Conservation (phyloP, 2,113 vertebrate genomes). For the Thomomys bottae region DNA sequence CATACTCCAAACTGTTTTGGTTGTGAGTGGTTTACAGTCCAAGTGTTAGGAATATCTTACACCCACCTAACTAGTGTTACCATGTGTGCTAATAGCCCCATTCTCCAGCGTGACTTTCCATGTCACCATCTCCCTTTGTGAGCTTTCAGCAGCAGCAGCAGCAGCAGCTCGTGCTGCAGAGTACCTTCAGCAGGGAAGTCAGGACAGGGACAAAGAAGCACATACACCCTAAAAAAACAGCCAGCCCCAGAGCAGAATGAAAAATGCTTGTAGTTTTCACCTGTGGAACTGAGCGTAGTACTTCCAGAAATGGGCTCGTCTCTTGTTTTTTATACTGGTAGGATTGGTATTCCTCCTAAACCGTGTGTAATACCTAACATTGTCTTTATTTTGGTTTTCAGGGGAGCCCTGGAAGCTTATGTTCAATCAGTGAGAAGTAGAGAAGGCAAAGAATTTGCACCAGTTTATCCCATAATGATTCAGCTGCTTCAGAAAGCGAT, state of each 20-base stretch:
- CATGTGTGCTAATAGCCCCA: neutral
- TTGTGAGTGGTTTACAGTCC: neutral
- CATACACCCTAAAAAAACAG: neutral
- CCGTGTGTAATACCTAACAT: neutral
- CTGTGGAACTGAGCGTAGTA: neutral
- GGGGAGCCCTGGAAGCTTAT: constrained; percentile 96
- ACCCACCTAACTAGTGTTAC: neutral
- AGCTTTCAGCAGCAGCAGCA: neutral
- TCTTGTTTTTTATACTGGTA: neutral
- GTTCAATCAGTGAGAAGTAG: constrained; percentile 94
- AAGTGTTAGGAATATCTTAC: neutral
- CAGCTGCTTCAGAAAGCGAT: constrained; percentile 94
- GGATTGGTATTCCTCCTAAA: too few relatives aligned
- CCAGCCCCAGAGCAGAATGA: neutral
- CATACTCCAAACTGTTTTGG: neutral
- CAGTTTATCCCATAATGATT: constrained; percentile 97
- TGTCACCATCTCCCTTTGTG: neutral
- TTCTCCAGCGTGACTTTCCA: neutral
- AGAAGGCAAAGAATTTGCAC: constrained; percentile 95
- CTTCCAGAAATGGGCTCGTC: neutral
- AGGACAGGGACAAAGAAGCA: neutral
- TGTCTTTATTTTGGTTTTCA: constrained; percentile 78
- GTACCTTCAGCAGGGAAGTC: neutral
- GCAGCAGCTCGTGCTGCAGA: neutral
- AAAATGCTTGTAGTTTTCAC: neutral